These are phyloP conservation scores for Papilio aristodemus DNA, from an alignment of 1,140 invertebrate genomes.

Conservation along the genomic window DNA sequence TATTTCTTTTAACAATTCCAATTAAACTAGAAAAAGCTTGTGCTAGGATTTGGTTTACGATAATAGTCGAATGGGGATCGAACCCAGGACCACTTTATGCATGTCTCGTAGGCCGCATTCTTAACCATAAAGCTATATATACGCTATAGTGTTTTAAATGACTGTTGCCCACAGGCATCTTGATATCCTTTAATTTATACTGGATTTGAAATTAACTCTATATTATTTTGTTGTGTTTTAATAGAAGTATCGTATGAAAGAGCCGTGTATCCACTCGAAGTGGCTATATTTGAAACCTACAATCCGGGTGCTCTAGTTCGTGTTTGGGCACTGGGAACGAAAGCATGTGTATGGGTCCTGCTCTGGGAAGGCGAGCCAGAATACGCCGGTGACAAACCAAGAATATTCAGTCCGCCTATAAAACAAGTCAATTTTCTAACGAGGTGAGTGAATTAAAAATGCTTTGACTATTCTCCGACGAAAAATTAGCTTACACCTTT, in stretches of 20 bases:
- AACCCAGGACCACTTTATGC: too few relatives aligned
- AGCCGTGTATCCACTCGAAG: slow-evolving; percentile 87
- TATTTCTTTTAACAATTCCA: too few relatives aligned
- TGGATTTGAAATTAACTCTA: too few relatives aligned
- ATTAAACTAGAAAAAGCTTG: too few relatives aligned
- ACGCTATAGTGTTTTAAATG: too few relatives aligned
- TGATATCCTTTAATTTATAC: too few relatives aligned
- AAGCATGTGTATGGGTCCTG: slow-evolving; percentile 88
- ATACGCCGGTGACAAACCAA: slow-evolving; percentile 82
- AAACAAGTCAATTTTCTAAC: slow-evolving; percentile 82
- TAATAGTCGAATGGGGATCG: too few relatives aligned
- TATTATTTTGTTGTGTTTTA: slow-evolving; percentile 48
- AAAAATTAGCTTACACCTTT: too few relatives aligned
- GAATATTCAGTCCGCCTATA: slow-evolving; percentile 89
- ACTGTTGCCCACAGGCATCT: too few relatives aligned
- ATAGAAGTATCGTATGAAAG: slow-evolving; percentile 87
- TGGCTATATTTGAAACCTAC: slow-evolving; percentile 93
- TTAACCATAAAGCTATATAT: too few relatives aligned
- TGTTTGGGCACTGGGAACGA: slow-evolving; percentile 85
- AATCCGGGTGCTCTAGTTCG: slow-evolving; percentile 93
- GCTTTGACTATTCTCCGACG: neutral
- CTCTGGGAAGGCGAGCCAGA: slow-evolving; percentile 89
- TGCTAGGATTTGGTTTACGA: too few relatives aligned
- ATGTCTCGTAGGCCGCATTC: too few relatives aligned
- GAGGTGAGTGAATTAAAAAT: slow-evolving; percentile 80